Conservation (phyloP, 1,140 invertebrate species). For the Leptonema lineaticorne region DNA sequence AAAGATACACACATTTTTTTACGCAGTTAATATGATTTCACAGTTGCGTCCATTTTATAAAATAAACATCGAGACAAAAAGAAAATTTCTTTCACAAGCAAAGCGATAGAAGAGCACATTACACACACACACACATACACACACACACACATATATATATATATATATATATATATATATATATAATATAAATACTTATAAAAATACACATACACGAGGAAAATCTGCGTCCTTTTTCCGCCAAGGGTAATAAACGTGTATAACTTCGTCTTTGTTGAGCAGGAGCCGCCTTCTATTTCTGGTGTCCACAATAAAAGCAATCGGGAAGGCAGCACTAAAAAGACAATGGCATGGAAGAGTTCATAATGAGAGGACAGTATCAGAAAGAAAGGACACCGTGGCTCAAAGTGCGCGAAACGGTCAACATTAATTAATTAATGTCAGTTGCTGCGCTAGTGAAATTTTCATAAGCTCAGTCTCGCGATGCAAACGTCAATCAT, state of each 20-base stretch:
- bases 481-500: too few relatives aligned
- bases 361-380: conserved; percentile 42
- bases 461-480: too few relatives aligned
- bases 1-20: too few relatives aligned
- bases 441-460: too few relatives aligned
- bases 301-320: conserved; percentile 40
- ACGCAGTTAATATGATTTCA: too few relatives aligned
- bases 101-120: conserved; percentile 31
- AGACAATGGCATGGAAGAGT: conserved; percentile 41
- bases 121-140: conserved; percentile 1
- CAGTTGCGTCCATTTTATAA: conserved; percentile 38
- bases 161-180: too few relatives aligned
- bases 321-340: conserved; percentile 39
- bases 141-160: neutral
- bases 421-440: too few relatives aligned
- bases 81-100: conserved; percentile 39
- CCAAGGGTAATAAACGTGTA: neutral
- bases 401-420: neutral
- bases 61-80: conserved; percentile 41
- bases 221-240: neutral
- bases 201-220: neutral
- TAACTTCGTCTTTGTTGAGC: conserved; percentile 1
- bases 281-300: conserved; percentile 26
- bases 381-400: conserved; percentile 39
- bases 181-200: too few relatives aligned